Evolutionary conservation across 2,797 vertebrate genomes (phyloP).

Genomic region (Tarsius wallacei): DNA sequence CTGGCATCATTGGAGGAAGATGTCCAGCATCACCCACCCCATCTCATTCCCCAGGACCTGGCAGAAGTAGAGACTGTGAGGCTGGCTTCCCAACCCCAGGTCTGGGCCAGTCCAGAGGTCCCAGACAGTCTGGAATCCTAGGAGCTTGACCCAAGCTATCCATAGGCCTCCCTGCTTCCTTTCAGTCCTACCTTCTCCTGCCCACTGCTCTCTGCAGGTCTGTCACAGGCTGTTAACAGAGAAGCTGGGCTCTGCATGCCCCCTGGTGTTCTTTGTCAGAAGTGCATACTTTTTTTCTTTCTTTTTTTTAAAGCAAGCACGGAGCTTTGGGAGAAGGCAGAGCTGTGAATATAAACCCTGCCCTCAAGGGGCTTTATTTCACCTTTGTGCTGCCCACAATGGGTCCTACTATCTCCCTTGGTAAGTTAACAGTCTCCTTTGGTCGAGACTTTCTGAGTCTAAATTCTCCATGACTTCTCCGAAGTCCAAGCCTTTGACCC

Average conservation of each 20-base stretch:
- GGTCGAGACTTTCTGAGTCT: background rate
- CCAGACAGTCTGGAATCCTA: constrained; percentile 5
- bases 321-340: background rate
- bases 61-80: background rate
- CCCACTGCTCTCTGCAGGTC: background rate
- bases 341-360: background rate
- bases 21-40: background rate
- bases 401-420: background rate
- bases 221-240: background rate
- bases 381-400: background rate
- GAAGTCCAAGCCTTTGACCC: background rate
- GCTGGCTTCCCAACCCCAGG: background rate
- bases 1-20: background rate
- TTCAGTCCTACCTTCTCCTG: background rate
- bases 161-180: background rate
- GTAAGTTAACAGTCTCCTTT: background rate
- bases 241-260: constrained; percentile 72
- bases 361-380: background rate
- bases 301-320: background rate
- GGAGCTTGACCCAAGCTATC: background rate
- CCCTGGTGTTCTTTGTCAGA: constrained; percentile 73
- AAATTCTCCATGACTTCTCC: constrained; percentile 11
- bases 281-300: background rate
- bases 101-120: background rate
- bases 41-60: background rate